Percentiles rank a stretch among this genome's conserved stretches.
These are phyloP conservation scores for Alaudala cheleensis DNA, from an alignment of 2,113 vertebrate species.

Conservation along the genomic window DNA sequence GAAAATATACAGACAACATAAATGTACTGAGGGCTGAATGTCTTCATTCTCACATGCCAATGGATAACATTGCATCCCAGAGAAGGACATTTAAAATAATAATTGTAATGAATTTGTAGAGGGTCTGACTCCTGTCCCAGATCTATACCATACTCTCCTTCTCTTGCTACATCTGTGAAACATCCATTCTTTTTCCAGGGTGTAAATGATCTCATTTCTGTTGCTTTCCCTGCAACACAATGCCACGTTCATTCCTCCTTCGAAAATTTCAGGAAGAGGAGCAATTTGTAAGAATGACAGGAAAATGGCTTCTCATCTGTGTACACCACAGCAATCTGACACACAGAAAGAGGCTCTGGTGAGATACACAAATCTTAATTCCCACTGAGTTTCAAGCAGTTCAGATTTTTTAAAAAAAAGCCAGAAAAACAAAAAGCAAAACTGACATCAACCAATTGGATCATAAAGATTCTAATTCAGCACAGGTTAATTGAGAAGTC, in stretches of 20 bases:
- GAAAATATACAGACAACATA: not conserved
- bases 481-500: constrained; percentile 65
- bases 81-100: not conserved
- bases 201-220: not conserved
- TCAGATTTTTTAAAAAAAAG: not conserved
- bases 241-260: constrained; percentile 19
- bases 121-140: not conserved
- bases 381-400: not conserved
- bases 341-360: not conserved
- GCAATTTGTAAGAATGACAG: constrained; percentile 52
- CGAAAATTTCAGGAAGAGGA: constrained; percentile 29
- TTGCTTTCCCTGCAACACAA: not conserved
- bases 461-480: constrained; percentile 46
- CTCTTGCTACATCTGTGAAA: not conserved
- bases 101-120: not conserved
- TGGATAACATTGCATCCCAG: not conserved
- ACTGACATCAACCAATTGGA: not conserved
- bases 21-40: not conserved
- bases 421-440: not conserved
- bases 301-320: constrained; percentile 54
- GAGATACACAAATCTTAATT: constrained; percentile 13
- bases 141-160: not conserved
- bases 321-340: constrained; percentile 13
- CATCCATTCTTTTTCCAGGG: not conserved
- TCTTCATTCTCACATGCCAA: not conserved